These are phyloP conservation scores for Cephus pulcher DNA, from an alignment of 2,888 invertebrate genomes.

Conservation along the genomic window DNA sequence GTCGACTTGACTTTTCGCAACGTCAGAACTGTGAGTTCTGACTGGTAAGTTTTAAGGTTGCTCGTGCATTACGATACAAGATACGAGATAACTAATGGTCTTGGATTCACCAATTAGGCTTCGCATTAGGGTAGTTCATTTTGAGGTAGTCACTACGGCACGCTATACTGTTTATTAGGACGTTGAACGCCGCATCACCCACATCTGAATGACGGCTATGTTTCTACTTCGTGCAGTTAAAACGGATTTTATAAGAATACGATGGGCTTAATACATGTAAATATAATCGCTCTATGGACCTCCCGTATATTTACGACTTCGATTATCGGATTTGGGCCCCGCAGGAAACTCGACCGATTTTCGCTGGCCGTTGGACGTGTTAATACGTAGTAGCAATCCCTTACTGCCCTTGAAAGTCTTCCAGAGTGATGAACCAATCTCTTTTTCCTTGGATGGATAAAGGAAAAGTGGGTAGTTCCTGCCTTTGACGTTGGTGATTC, in stretches of 20 bases:
- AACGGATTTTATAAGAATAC: too few relatives aligned
- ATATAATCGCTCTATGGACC: too few relatives aligned
- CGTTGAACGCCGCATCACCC: too few relatives aligned
- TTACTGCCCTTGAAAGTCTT: slow-evolving; percentile 2
- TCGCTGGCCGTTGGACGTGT: too few relatives aligned
- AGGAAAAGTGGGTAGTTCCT: slow-evolving; percentile 3
- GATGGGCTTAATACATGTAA: too few relatives aligned
- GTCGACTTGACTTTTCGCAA: too few relatives aligned
- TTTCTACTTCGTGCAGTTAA: too few relatives aligned
- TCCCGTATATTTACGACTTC: too few relatives aligned
- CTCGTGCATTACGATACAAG: neutral
- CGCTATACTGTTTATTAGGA: neutral
- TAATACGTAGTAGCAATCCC: neutral
- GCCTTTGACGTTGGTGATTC: neutral
- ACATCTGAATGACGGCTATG: too few relatives aligned
- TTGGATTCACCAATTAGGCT: neutral
- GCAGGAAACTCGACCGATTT: too few relatives aligned
- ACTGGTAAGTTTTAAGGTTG: neutral
- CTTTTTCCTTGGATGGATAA: slow-evolving; percentile 11
- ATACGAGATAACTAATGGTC: neutral
- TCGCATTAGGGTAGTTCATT: neutral
- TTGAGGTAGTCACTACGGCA: neutral
- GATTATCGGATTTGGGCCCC: too few relatives aligned
- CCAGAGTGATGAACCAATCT: neutral
- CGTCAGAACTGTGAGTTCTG: neutral